These are phyloP conservation scores for Rutpela maculata DNA, from an alignment of 2,888 invertebrate genomes.

Conservation along the genomic window DNA sequence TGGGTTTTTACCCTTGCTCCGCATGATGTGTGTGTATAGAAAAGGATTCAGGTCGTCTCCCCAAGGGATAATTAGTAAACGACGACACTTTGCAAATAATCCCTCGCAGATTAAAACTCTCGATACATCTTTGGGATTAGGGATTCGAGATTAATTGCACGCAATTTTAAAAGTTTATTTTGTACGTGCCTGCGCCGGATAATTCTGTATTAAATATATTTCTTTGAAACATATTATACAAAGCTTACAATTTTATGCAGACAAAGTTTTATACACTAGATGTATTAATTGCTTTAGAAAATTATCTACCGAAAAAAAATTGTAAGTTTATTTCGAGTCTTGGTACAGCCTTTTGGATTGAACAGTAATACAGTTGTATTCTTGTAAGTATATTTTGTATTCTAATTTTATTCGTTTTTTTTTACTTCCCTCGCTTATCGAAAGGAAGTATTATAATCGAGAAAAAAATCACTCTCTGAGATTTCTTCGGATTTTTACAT, in stretches of 20 bases:
- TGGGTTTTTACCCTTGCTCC: conserved; percentile 45
- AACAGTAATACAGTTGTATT: too few species aligned
- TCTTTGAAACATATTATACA: background rate
- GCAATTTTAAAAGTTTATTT: conserved; percentile 42
- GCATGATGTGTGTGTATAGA: conserved; percentile 34
- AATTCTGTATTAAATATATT: conserved; percentile 15
- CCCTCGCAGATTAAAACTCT: conserved; percentile 58
- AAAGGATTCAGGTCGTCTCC: conserved; percentile 38
- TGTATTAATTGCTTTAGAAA: too few species aligned
- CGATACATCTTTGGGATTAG: conserved; percentile 57
- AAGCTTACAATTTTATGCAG: background rate
- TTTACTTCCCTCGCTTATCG: too few species aligned
- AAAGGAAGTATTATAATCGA: too few species aligned
- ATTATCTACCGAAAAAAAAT: too few species aligned
- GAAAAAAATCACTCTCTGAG: too few species aligned
- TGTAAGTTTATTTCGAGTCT: too few species aligned
- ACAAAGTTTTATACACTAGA: background rate
- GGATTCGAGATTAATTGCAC: conserved; percentile 45
- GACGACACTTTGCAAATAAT: conserved; percentile 54
- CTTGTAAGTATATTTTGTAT: too few species aligned
- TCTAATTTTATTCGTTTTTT: too few species aligned
- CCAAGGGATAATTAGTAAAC: conserved; percentile 52
- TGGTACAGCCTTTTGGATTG: too few species aligned
- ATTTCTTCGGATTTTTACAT: too few species aligned
- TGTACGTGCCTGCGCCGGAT: conserved; percentile 36